Evolutionary conservation across 2,888 invertebrate genomes (phyloP).

Genomic region (Pachycephus smyrnensis): DNA sequence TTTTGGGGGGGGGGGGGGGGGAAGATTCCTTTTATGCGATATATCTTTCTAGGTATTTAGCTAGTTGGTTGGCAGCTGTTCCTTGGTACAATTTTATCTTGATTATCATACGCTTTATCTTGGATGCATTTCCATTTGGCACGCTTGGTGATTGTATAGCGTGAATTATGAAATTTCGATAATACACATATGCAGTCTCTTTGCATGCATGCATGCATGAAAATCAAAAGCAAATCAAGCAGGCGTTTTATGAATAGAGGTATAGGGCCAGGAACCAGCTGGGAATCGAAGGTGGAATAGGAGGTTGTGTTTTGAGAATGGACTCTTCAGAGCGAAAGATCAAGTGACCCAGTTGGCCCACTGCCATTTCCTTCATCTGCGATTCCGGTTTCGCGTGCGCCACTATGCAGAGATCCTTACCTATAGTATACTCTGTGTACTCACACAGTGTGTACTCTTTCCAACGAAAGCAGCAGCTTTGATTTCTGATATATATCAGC

Average conservation of each 20-base stretch:
- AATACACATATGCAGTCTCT: background rate
- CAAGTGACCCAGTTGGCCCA: slow-evolving; percentile 50
- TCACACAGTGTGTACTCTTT: background rate
- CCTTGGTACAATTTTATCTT: background rate
- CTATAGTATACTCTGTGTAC: background rate
- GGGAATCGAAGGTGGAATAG: slow-evolving; percentile 1
- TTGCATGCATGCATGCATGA: background rate
- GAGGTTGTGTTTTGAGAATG: slow-evolving; percentile 36
- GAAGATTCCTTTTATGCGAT: background rate
- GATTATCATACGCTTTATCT: background rate
- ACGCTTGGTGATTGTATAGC: background rate
- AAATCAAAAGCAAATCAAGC: slow-evolving; percentile 12
- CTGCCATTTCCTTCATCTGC: slow-evolving; percentile 40
- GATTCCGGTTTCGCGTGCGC: slow-evolving; percentile 19
- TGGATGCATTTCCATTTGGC: background rate
- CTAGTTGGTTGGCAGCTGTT: background rate
- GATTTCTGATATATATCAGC: background rate
- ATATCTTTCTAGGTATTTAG: background rate
- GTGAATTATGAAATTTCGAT: background rate
- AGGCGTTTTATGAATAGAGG: slow-evolving; percentile 25
- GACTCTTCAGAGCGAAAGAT: slow-evolving; percentile 38
- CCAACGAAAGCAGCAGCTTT: background rate
- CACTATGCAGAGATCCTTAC: background rate
- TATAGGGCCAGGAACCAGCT: background rate
- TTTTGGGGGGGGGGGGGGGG: no score